Percentiles rank a stretch among this genome's conserved stretches.
phyloP scores from a whole-genome alignment of 1,140 invertebrate genomes.

The Drosophila sp. region DNA sequence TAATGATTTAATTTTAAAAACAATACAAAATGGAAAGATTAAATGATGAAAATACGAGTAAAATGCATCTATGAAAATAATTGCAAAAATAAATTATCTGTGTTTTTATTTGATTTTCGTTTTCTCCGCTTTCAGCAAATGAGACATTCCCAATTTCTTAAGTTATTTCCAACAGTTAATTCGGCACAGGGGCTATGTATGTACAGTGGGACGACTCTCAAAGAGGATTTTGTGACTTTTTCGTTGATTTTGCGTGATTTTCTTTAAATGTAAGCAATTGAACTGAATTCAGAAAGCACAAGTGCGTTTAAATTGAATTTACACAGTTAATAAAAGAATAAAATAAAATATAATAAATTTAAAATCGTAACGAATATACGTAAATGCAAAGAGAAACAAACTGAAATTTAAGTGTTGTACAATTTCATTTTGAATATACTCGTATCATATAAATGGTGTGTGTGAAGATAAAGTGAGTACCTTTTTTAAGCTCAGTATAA shows the following conservation, averaged over 20 bases:
- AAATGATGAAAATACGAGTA: conserved; percentile 63
- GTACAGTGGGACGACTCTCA: background rate
- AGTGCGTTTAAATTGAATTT: conserved; percentile 73
- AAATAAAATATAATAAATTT: conserved; percentile 38
- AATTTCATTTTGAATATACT: conserved; percentile 51
- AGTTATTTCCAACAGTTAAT: background rate
- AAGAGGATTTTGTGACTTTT: background rate
- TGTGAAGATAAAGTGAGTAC: conserved; percentile 55
- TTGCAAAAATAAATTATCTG: conserved; percentile 64
- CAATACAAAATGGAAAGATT: conserved; percentile 54
- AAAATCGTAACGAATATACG: conserved; percentile 79
- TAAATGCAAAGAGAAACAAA: conserved; percentile 76
- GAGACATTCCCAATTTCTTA: background rate
- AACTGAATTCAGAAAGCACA: conserved; percentile 65
- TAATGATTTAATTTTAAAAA: conserved; percentile 74
- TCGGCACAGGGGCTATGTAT: background rate
- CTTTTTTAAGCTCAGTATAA: conserved; percentile 44
- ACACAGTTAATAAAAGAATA: conserved; percentile 51
- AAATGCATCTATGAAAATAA: conserved; percentile 74
- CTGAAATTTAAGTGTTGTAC: conserved; percentile 69
- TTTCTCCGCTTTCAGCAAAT: conserved; percentile 41
- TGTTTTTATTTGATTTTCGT: conserved; percentile 66
- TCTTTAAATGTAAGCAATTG: conserved; percentile 46
- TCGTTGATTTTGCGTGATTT: background rate
- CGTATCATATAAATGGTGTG: conserved; percentile 27